These are phyloP conservation scores for Uloborus diversus DNA, from an alignment of 1,140 invertebrate species.

Conservation along the genomic window DNA sequence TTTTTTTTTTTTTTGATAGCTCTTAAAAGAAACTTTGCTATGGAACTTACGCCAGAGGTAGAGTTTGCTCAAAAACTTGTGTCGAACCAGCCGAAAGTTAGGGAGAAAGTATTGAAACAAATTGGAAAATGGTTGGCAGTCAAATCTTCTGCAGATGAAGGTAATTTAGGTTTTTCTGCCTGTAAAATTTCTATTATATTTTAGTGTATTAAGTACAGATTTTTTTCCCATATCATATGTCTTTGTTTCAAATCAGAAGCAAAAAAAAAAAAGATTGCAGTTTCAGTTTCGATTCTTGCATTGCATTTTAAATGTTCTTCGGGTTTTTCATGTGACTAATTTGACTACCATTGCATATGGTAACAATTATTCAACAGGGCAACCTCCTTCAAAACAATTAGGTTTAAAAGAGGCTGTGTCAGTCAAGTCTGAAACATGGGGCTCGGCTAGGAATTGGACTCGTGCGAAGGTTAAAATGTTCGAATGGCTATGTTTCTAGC, in stretches of 20 bases:
- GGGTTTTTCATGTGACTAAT: not conserved
- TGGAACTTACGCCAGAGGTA: constrained; percentile 67
- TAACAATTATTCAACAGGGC: too few species aligned
- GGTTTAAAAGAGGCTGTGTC: too few species aligned
- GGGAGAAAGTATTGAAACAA: constrained; percentile 76
- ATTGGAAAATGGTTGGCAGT: constrained; percentile 75
- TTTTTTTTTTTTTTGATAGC: not conserved
- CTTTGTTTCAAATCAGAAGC: not conserved
- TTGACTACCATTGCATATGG: too few species aligned
- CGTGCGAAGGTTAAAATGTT: too few species aligned
- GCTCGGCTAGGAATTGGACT: too few species aligned
- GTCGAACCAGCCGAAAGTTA: constrained; percentile 74
- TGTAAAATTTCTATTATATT: not conserved
- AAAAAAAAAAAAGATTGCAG: not conserved
- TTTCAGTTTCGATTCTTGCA: not conserved
- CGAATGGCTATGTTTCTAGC: too few species aligned
- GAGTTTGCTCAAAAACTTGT: constrained; percentile 77
- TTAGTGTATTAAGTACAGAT: not conserved
- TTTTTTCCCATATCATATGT: too few species aligned
- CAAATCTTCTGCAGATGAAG: constrained; percentile 53
- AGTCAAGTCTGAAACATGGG: too few species aligned
- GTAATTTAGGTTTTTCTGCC: constrained; percentile 59
- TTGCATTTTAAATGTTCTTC: not conserved
- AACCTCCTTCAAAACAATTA: too few species aligned
- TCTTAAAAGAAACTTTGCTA: not conserved